Evolutionary conservation across 2,113 vertebrate species (phyloP), one percentile per base, ranked within the genome.

Genomic region (Archocentrus centrarchus): DNA sequence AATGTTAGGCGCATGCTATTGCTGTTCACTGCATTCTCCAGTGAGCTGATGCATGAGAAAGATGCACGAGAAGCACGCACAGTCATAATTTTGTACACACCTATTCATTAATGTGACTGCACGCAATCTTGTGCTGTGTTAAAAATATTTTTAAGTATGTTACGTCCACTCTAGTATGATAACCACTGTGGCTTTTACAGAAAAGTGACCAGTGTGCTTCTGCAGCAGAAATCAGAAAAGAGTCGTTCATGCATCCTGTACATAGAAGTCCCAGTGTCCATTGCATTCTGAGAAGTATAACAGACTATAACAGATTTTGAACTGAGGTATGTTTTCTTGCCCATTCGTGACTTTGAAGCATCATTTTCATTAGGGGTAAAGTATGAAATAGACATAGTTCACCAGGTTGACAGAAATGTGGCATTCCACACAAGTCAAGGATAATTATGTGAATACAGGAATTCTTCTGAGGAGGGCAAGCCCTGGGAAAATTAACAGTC

Each of bases 361-460:
- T 73, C 27, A 8, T 32, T 73, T 53, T 0, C 66, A 5, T 53
- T 22, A 32, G 27, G 27, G 24, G 66, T 32, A 53, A 32, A 53
- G 17, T 53, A 18, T 18, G 17, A 53, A 53, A 73, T 32, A 1
- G 50, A 53, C 30, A 27, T 32, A 20, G 27, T 73, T 53, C 44
- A 53, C 44, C 44, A 73, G 44, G 44, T 53, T 44, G 44, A 73
- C 44, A 53, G 27, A 73, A 73, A 73, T 73, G 6, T 73, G 66
- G 18, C 27, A 73, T n/a, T 73, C 18, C 1, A 3, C 50, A 13
- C 68, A 73, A n/a, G 47, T 73, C 68, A 73, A 55, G 32, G 68
- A 55, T 73, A 32, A 73, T 73, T 73, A 73, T 73, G 68, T 73
- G 68, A 73, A 53, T 73, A n/a, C 24, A 53, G 27, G 47, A 73